Evolutionary conservation across 2,888 invertebrate genomes (phyloP).

Genomic region (Geotrupes spiniger): DNA sequence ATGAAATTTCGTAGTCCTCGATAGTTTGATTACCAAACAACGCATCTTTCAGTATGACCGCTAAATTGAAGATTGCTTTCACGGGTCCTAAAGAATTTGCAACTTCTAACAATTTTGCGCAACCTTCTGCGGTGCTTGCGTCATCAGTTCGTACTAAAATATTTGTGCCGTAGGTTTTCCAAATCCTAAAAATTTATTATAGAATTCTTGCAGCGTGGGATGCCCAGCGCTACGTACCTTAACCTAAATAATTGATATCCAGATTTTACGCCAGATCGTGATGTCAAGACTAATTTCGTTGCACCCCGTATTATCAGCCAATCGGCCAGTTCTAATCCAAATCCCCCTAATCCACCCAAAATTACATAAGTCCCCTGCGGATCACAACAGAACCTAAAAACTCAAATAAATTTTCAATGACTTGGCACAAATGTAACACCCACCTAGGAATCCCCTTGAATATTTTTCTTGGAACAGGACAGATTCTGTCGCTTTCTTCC

Average conservation of each 20-base stretch:
- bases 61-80: no score
- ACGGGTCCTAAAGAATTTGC: constrained; percentile 62
- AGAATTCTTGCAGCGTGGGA: constrained; percentile 33
- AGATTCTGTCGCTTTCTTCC: constrained; percentile 32
- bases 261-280: constrained; percentile 73
- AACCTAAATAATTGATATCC: constrained; percentile 80
- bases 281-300: constrained; percentile 78
- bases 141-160: constrained; percentile 69
- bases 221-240: constrained; percentile 59
- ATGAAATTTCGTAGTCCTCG: no score
- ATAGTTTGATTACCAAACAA: no score
- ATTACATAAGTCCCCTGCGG: no score
- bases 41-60: no score
- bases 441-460: constrained; percentile 29
- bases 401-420: no score
- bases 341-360: no score
- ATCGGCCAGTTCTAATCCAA: constrained; percentile 84
- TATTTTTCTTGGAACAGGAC: not conserved
- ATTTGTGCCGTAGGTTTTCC: no score
- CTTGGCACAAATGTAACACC: not conserved
- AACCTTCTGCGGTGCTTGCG: constrained; percentile 67
- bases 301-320: constrained; percentile 86
- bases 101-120: constrained; percentile 62
- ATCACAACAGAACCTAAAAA: no score
- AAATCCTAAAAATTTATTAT: constrained; percentile 52